Evolutionary conservation across 2,888 invertebrate genomes (phyloP).

Genomic region (Gari tellinella): DNA sequence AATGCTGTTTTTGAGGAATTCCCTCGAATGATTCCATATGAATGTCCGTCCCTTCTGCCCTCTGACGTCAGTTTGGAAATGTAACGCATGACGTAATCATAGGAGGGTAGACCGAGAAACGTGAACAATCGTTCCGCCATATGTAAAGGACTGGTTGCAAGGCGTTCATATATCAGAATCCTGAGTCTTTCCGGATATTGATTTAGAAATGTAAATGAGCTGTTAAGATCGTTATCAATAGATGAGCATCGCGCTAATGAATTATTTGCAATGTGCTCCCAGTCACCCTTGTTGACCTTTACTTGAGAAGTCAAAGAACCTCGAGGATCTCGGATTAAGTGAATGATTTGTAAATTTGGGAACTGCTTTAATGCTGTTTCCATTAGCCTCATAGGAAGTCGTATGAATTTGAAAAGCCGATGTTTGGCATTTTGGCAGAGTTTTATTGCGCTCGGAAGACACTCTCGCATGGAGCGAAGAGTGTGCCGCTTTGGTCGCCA

Average conservation of each 20-base stretch:
- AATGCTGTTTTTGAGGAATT: slow-evolving; percentile 54
- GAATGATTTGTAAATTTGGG: slow-evolving; percentile 49
- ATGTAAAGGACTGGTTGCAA: slow-evolving; percentile 46
- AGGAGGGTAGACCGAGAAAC: slow-evolving; percentile 20
- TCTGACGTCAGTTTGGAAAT: slow-evolving; percentile 38
- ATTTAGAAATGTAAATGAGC: slow-evolving; percentile 25
- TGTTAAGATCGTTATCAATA: slow-evolving; percentile 33
- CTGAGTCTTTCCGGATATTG: slow-evolving; percentile 21
- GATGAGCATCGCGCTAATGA: slow-evolving; percentile 31
- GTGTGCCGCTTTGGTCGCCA: slow-evolving; percentile 32
- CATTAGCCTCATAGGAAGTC: slow-evolving; percentile 41
- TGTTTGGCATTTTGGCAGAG: slow-evolving; percentile 39
- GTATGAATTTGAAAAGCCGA: slow-evolving; percentile 51
- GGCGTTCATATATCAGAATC: slow-evolving; percentile 45
- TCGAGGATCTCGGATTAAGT: slow-evolving; percentile 52
- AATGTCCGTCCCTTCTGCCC: slow-evolving; percentile 9
- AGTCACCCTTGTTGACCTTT: slow-evolving; percentile 22
- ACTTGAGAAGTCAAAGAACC: slow-evolving; percentile 45
- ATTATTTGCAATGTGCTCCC: slow-evolving; percentile 22
- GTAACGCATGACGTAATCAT: slow-evolving; percentile 27
- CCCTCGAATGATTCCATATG: slow-evolving; percentile 28
- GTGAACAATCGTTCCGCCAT: slow-evolving; percentile 33
- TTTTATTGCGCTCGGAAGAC: slow-evolving; percentile 43
- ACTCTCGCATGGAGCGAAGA: slow-evolving; percentile 26
- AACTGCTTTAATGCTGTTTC: slow-evolving; percentile 29